These are phyloP conservation scores for Ectobius pallidus DNA, from an alignment of 2,888 invertebrate species.

Conservation along the genomic window DNA sequence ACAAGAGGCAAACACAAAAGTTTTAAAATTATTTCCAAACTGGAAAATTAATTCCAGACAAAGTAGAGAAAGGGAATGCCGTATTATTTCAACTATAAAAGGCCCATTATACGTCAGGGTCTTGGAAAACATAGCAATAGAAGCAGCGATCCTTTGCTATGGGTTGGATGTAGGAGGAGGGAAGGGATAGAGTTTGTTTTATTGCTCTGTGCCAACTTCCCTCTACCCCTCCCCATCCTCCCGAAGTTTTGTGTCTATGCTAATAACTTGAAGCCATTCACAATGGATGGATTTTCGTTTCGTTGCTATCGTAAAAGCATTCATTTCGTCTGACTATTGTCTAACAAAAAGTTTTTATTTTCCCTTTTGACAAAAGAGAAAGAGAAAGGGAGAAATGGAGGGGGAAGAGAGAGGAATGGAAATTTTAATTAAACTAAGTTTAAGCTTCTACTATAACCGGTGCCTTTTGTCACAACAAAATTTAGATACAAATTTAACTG, in stretches of 20 bases:
- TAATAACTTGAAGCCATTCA: conserved; percentile 39
- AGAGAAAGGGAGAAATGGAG: conserved; percentile 39
- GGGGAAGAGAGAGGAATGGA: conserved; percentile 40
- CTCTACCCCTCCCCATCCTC: conserved; percentile 5
- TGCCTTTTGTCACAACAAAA: conserved; percentile 32
- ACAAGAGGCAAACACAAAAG: conserved; percentile 29
- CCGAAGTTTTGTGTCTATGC: conserved; percentile 38
- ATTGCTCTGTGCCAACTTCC: conserved; percentile 28
- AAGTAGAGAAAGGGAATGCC: conserved; percentile 28
- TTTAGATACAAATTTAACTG: conserved; percentile 31
- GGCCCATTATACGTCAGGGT: conserved; percentile 32
- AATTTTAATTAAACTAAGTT: conserved; percentile 31
- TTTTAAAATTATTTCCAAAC: conserved; percentile 39
- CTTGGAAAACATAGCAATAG: conserved; percentile 21
- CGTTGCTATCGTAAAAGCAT: conserved; percentile 41
- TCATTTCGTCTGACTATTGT: conserved; percentile 42
- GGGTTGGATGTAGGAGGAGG: conserved; percentile 16
- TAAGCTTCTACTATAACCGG: conserved; percentile 28
- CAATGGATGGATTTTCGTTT: conserved; percentile 40
- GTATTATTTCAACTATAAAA: conserved; percentile 32
- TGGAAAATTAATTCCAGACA: conserved; percentile 37
- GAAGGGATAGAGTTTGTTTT: conserved; percentile 24
- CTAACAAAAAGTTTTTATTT: conserved; percentile 35
- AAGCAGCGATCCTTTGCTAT: conserved; percentile 17
- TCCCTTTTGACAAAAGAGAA: conserved; percentile 33